These are phyloP conservation scores for Gymnothorax reevesii DNA, from an alignment of 2,797 vertebrate genomes.

Conservation along the genomic window DNA sequence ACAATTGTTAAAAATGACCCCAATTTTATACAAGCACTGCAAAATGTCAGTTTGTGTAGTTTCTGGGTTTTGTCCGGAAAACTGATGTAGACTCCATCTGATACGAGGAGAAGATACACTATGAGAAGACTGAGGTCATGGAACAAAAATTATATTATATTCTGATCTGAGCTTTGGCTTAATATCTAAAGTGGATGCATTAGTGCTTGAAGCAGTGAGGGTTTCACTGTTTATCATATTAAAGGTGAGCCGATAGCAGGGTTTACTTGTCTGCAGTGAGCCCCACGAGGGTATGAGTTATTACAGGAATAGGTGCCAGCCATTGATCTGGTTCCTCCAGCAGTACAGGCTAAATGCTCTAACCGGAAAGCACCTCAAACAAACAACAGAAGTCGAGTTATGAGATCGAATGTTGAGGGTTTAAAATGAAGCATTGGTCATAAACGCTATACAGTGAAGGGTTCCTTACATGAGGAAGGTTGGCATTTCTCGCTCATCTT, in stretches of 20 bases:
- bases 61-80: neutral
- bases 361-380: neutral
- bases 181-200: slow-evolving; percentile 5
- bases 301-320: slow-evolving; percentile 10
- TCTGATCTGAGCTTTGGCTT: neutral
- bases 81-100: neutral
- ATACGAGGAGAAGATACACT: neutral
- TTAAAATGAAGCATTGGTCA: neutral
- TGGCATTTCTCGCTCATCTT: neutral
- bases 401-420: neutral
- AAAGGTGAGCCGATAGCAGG: slow-evolving; percentile 1
- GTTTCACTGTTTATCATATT: neutral
- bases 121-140: neutral
- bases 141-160: neutral
- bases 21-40: neutral
- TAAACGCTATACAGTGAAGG: too few relatives aligned
- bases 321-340: neutral
- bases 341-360: neutral
- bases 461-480: neutral
- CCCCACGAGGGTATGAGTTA: neutral
- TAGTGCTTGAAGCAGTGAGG: slow-evolving; percentile 12
- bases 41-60: neutral
- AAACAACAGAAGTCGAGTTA: neutral
- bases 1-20: neutral
- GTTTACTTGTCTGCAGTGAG: neutral